phyloP scores from a whole-genome alignment of 2,888 invertebrate species.

The Cheilosia grossa region DNA sequence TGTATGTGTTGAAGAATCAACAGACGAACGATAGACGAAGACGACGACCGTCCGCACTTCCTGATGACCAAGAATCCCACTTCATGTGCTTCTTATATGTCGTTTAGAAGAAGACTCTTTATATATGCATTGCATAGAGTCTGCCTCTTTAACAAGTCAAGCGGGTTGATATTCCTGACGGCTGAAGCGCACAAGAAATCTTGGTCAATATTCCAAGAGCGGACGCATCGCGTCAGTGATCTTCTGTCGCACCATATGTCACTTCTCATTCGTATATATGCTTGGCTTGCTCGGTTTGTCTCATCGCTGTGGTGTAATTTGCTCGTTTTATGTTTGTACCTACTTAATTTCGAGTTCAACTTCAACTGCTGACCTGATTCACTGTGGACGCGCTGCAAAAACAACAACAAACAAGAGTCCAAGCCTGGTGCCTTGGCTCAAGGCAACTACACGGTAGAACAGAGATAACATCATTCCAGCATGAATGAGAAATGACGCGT shows the following conservation, averaged over 20 bases:
- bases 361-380: conserved; percentile 72
- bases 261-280: conserved; percentile 25
- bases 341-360: conserved; percentile 61
- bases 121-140: conserved; percentile 5
- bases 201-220: conserved; percentile 59
- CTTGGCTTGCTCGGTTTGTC: conserved; percentile 39
- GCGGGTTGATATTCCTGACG: conserved; percentile 16
- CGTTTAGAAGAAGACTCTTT: conserved; percentile 14
- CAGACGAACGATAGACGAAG: not conserved
- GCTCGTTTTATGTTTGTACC: conserved; percentile 20
- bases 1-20: conserved; percentile 1
- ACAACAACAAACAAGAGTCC: conserved; percentile 29
- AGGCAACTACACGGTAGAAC: conserved; percentile 58
- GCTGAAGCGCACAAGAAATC: conserved; percentile 26
- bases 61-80: conserved; percentile 57
- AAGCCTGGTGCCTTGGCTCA: conserved; percentile 38
- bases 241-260: conserved; percentile 58
- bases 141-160: conserved; percentile 51
- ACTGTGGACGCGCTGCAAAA: conserved; percentile 54
- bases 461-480: conserved; percentile 14
- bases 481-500: conserved; percentile 40
- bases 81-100: conserved; percentile 35
- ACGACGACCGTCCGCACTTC: conserved; percentile 29
- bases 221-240: conserved; percentile 39
- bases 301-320: conserved; percentile 26